Conservation (phyloP, 1,140 invertebrate species). For the Scaptomyza hsui region DNA sequence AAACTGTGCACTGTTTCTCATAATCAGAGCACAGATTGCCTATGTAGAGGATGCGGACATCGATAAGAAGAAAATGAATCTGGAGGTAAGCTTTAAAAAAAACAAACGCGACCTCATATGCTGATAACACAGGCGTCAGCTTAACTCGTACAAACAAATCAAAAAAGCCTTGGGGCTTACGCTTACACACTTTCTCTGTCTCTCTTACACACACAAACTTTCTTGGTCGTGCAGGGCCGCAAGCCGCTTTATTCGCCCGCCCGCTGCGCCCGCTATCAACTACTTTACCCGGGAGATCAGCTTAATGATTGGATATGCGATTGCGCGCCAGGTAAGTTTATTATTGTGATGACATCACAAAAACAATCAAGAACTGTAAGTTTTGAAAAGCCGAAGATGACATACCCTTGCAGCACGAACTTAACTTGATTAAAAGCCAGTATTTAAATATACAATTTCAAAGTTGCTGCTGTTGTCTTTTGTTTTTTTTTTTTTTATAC, state of each 20-base stretch:
- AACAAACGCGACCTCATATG: neutral
- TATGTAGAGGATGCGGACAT: conserved; percentile 69
- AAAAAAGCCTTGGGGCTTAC: neutral
- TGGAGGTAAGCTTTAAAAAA: conserved; percentile 52
- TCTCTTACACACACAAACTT: conserved; percentile 28
- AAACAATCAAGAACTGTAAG: neutral
- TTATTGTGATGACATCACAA: conserved; percentile 52
- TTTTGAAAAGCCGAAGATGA: no score
- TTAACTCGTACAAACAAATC: conserved; percentile 11
- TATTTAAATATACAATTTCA: no score
- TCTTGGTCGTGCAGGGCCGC: conserved; percentile 83
- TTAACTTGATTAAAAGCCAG: no score
- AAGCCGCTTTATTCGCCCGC: conserved; percentile 86
- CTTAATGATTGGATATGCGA: conserved; percentile 88
- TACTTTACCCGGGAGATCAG: conserved; percentile 87
- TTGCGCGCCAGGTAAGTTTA: conserved; percentile 86
- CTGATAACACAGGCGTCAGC: conserved; percentile 57
- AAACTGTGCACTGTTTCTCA: conserved; percentile 31
- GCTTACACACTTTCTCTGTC: conserved; percentile 8
- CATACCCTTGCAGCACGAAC: no score
- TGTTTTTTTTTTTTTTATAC: no score
- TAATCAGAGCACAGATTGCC: conserved; percentile 52
- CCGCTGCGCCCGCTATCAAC: conserved; percentile 86
- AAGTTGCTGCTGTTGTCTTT: no score
- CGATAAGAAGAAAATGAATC: conserved; percentile 77